Conservation (phyloP, 2,888 invertebrate genomes). For the Lithophane leautieri region DNA sequence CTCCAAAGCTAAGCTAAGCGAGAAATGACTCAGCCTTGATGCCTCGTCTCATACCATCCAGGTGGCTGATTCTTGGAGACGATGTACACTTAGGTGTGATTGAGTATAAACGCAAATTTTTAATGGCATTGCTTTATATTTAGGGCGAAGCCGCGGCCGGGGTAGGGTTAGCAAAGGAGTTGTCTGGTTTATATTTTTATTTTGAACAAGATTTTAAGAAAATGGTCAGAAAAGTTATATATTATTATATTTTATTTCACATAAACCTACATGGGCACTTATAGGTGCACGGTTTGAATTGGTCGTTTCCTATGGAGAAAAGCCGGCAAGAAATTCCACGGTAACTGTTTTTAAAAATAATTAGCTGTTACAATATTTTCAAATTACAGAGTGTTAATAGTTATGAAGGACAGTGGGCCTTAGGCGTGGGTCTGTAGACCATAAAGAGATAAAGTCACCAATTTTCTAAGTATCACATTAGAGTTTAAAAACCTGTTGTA, state of each 20-base stretch:
- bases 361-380: too few species aligned
- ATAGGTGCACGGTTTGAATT: too few species aligned
- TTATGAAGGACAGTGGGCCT: too few species aligned
- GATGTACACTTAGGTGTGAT: conserved; percentile 48
- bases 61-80: conserved; percentile 24
- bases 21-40: conserved; percentile 13
- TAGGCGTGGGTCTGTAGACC: not conserved
- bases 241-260: too few species aligned
- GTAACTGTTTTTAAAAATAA: too few species aligned
- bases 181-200: not conserved
- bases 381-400: too few species aligned
- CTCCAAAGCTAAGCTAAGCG: conserved; percentile 27
- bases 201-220: not conserved
- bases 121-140: conserved; percentile 57
- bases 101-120: conserved; percentile 60
- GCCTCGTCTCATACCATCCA: conserved; percentile 10
- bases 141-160: conserved; percentile 15
- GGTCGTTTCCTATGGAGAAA: too few species aligned
- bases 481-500: not conserved
- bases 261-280: too few species aligned
- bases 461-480: too few species aligned
- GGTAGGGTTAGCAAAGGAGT: conserved; percentile 28
- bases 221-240: too few species aligned
- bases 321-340: too few species aligned
- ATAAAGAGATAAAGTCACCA: not conserved